A percentile compares a stretch with the other conserved stretches of the same genome.
Evolutionary conservation across 2,113 vertebrate species (phyloP).

Genomic region (Candoia aspera): DNA sequence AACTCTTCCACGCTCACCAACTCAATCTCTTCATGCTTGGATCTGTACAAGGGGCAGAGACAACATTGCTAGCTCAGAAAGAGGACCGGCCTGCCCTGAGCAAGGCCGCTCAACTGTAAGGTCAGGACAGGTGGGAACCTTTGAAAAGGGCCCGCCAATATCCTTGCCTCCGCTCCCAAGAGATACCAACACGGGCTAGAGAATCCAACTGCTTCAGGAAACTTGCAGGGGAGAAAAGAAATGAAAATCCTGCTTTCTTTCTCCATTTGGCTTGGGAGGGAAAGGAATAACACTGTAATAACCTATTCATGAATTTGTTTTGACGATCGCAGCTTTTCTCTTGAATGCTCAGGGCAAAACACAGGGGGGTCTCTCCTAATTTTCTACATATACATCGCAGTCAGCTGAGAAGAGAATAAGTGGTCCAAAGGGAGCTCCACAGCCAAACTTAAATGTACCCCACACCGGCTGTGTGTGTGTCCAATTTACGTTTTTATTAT

Average conservation of each 20-base stretch:
- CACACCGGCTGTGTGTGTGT: too few species aligned
- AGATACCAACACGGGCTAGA: neutral
- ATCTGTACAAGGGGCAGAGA: constrained; percentile 69
- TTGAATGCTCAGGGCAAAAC: too few species aligned
- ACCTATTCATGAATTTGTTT: neutral
- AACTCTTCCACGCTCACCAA: constrained; percentile 92
- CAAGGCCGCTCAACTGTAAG: too few species aligned
- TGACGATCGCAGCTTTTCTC: too few species aligned
- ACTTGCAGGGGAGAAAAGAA: neutral
- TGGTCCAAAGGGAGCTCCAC: too few species aligned
- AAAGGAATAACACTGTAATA: neutral
- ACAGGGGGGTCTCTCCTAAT: too few species aligned
- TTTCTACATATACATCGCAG: too few species aligned
- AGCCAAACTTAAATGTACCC: too few species aligned
- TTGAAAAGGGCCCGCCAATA: neutral
- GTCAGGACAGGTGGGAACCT: too few species aligned
- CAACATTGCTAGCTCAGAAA: neutral
- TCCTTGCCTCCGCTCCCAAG: neutral
- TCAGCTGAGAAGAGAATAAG: too few species aligned
- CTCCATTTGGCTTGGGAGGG: neutral
- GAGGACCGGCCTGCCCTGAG: neutral
- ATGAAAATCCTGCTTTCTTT: neutral
- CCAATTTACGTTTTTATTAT: too few species aligned
- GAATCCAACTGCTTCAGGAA: neutral
- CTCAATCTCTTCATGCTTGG: constrained; percentile 96